Percentiles rank a stretch among this genome's conserved stretches.
Evolutionary conservation across 1,140 invertebrate genomes (phyloP).

Genomic region (Saccostrea cuccullata): DNA sequence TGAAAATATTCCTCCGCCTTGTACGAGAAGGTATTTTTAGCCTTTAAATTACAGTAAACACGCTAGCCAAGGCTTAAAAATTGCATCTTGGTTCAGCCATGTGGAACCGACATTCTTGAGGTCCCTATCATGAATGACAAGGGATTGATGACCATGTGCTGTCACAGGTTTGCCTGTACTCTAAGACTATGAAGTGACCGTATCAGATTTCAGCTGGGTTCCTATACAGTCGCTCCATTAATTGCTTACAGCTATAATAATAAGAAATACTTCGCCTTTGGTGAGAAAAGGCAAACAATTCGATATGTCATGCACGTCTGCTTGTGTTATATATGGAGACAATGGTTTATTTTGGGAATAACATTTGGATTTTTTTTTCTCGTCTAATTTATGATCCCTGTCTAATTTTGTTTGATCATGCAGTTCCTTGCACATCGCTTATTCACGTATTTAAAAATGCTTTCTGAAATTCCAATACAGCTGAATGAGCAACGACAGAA

Average conservation of each 20-base stretch:
- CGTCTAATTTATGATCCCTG: not conserved
- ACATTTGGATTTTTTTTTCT: not conserved
- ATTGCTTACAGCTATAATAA: not conserved
- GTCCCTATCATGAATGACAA: slow-evolving; percentile 20
- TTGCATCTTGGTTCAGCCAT: slow-evolving; percentile 18
- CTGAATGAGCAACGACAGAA: not conserved
- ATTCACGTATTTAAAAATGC: not conserved
- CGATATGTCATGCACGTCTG: slow-evolving; percentile 19
- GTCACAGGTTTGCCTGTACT: not conserved
- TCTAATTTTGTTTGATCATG: not conserved
- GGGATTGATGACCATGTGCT: not conserved
- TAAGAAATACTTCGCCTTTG: not conserved
- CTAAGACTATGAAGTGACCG: not conserved
- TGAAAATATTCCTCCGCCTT: slow-evolving; percentile 12
- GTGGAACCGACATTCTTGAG: slow-evolving; percentile 24
- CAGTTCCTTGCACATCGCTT: not conserved
- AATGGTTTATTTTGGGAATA: slow-evolving; percentile 3
- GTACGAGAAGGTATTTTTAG: not conserved
- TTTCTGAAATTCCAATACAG: not conserved
- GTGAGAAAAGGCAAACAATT: not conserved
- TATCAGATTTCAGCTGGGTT: not conserved
- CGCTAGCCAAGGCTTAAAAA: slow-evolving; percentile 2
- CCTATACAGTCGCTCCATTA: not conserved
- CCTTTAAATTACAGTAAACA: slow-evolving; percentile 30
- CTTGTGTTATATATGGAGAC: not conserved